Evolutionary conservation across 2,888 invertebrate genomes (phyloP), one percentile per base, ranked within the genome.

Genomic region (Adelphocoris suturalis): DNA sequence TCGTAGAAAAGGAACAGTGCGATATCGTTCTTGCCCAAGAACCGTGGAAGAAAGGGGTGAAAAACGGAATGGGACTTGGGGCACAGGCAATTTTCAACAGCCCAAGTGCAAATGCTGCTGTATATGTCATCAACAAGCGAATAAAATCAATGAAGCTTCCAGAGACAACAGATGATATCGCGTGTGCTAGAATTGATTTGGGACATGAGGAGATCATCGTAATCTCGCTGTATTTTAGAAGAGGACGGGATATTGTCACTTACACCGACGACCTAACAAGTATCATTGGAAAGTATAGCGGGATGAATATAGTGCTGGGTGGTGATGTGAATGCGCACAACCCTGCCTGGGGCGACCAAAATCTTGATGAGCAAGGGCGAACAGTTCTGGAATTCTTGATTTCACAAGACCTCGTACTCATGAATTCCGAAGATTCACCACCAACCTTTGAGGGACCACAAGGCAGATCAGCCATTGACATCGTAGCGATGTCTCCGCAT

Each of bases 1-100:
- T 61, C 28, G n/a, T 61, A 0, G 55, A 23, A 2, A 12, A 14
- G 5, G 61, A n/a, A 13, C 13, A 28, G 2, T 46, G 14, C 13
- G 85, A 85, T 23, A 11, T 61, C n/a, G n/a, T n/a, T n/a, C n/a
- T n/a, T n/a, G n/a, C n/a, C n/a, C n/a, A n/a, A n/a, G n/a, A n/a
- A n/a, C 12, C 85, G 7, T 85, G 85, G 85, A 85, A 61, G n/a
- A 85, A 85, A 61, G 85, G 85, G 5, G 37, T 85, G 46, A 16
- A 3, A 23, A 85, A 57, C 27, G 85, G 61, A 11, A 85, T 85
- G 85, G 85, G 85, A 7, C 85, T 85, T 7, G 13, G 7, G 19
- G 61, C 85, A 19, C 86, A 46, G n/a, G 86, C 86, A 0, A 46
- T 86, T 11, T 37, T 68, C 19, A 28, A 86, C 19, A 19, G 86